Evolutionary conservation across 2,113 vertebrate species (phyloP), one percentile per base, ranked within the genome.

Genomic region (Urocolius indicus): DNA sequence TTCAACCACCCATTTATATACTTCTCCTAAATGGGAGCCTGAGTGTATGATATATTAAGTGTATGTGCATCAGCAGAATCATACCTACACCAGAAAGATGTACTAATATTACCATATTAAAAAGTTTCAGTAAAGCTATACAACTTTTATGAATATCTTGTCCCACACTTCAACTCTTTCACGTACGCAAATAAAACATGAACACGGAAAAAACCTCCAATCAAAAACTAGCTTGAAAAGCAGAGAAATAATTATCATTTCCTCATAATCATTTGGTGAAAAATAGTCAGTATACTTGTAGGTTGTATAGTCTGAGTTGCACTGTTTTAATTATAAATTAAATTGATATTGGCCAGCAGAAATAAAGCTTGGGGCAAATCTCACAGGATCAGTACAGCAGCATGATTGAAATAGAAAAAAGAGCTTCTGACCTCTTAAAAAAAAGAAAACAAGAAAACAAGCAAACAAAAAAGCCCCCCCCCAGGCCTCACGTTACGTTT

Each of bases 221-320:
- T 72, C 18, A 72, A 68, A 78, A 82, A 18, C 10, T 41, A 92
- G 18, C 34, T 74, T 0, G 1, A 79, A 89, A 90, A 73, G 27
- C 16, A 72, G 48, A 67, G 30, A 65, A 92, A 72, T 45, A 82
- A 73, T 87, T 94, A 92, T 96, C 27, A 84, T 94, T 95, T 91
- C 21, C 9, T 87, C 5, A 5, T 89, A 87, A 65, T 32, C 92
- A 62, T 63, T 84, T 66, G n/a, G 16, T 73, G 66, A 71, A 81
- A 89, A 89, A n/a, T 49, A 89, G 89, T 93, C 69, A 8, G 91
- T 94, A 29, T 73, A n/a, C 62, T 61, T 45, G 76, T 57, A 81
- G 61, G 49, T 61, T 45, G 38, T 75, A 17, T 58, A 68, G 77
- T 84, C 77, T 36, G 54, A 73, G 41, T 63, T 87, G 73, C 49